Base-by-base conservation (phyloP, 2,113 vertebrate genomes). In the Sceloporus tristichus region DNA sequence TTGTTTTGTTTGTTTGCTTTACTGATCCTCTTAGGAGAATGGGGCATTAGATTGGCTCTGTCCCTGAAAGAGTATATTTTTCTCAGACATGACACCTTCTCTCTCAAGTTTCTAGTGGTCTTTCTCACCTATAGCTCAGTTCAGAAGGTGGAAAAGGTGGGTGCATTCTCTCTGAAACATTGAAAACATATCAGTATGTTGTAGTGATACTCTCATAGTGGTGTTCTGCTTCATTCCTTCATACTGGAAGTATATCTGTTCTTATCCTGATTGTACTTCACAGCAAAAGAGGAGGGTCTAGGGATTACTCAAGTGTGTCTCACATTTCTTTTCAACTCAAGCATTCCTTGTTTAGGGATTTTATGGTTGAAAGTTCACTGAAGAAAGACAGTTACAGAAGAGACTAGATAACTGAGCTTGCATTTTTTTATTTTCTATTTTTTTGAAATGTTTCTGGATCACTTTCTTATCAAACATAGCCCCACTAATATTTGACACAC, bases 301-400 rank as follows among this genome's bases (percentile, higher is more conserved):
- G 74, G 38, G 75, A 85, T 85, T 85, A 71, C 11, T 29, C 81
- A 82, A 40, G 13, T 40, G 71, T 48, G 13, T 48, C 27, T 77
- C 53, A 40, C 23, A 54, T 48, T 65, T 65, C 56, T 65, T 77
- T 27, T 78, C 23, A 78, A 85, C 40, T 40, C 66, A 62, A 75
- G 29, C 27, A 34, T 53, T n/a, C 38, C 11, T 78, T 85, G 59
- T 53, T 78, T 40, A 85, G 10, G 40, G 59, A 48, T 48, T 65
- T 85, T 78, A 82, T 21, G 6, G 62, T 53, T 85, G 38, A 76
- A 27, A 21, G 34, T 77, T 77, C 65, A 59, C 21, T 5, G 59
- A 27, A n/a, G 18, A 56, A 78, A 73, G 82, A 73, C 8, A 53
- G 48, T 78, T 29, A 82, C 10, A 68, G 62, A 68, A 68, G 14